Percentiles rank a stretch among this genome's conserved stretches.
Evolutionary conservation across 2,113 vertebrate genomes (phyloP).

Genomic region (Talpa occidentalis): DNA sequence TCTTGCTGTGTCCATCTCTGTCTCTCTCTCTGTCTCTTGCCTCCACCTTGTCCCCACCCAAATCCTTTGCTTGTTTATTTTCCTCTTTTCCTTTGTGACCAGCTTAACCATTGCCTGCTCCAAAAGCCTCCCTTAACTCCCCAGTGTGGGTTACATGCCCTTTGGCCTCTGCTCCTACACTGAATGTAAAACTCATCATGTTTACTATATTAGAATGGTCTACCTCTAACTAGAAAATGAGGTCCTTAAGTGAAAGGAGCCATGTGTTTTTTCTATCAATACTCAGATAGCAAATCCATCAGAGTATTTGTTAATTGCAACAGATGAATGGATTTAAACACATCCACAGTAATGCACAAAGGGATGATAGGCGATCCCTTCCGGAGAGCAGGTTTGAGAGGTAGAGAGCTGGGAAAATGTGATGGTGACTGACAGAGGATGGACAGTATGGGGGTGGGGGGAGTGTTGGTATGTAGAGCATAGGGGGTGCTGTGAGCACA

Average conservation of each 20-base stretch:
- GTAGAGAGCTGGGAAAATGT: constrained; percentile 15
- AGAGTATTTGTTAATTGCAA: constrained; percentile 9
- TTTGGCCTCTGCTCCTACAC: neutral
- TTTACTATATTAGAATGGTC: neutral
- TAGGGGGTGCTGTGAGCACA: no score
- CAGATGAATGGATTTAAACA: neutral
- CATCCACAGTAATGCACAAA: neutral
- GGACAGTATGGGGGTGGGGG: neutral
- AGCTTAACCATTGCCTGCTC: neutral
- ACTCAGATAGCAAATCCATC: neutral
- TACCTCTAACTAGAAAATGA: neutral
- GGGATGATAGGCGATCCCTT: neutral
- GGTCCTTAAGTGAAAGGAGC: neutral
- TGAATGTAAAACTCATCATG: neutral
- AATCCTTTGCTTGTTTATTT: neutral
- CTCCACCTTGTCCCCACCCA: neutral
- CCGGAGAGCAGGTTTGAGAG: neutral
- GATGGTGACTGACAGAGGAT: neutral
- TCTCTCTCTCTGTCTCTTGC: neutral
- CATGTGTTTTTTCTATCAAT: neutral
- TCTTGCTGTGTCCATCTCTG: neutral
- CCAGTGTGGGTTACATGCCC: neutral
- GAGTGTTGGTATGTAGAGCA: neutral
- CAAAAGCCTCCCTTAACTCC: neutral
- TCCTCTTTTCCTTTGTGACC: neutral